Evolutionary conservation across 1,140 invertebrate genomes (phyloP), one percentile per base, ranked within the genome.

Genomic region (Wiebesia pumilae): DNA sequence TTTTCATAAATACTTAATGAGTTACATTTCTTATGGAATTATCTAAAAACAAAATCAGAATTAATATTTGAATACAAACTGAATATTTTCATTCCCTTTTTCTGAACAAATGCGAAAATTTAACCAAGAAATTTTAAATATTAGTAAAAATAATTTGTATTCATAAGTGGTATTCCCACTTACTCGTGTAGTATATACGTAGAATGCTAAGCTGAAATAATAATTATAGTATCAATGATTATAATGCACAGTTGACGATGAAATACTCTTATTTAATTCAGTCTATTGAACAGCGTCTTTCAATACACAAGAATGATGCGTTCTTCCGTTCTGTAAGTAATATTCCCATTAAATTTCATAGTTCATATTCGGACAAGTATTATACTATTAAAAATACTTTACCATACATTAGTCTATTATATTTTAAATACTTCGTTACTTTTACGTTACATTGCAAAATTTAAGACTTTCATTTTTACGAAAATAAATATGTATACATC

Each of bases 141-240:
- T 79, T 51, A 54, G 4, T 40, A n/a, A 71, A 33, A 54, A 40
- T 73, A n/a, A 85, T 85, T 81, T 24, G 43, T 69, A 85, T 85
- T 81, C 78, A 80, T 47, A 3, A 0, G 47, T 30, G 51, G 19
- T 54, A 54, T 73, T 81, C 73, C 77, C 84, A 58, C 84, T 81
- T 62, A 71, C 67, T 58, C 47, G 81, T 43, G 38, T 81, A 73
- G 62, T 35, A 24, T 71, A 80, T 14, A 35, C 40, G 24, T 21
- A 40, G 83, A 85, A 85, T 85, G 38, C 73, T 80, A 85, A 85
- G 19, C 30, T 35, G 83, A 80, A 69, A 85, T 71, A 78, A 80
- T 85, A 85, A 85, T 80, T 85, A 80, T 47, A 69, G 38, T 54
- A 71, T 16, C 10, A 54, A 43, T 58, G 84, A 73, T 79, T 58